Base-by-base conservation (phyloP, 2,797 vertebrate genomes). In the Natrix natrix region DNA sequence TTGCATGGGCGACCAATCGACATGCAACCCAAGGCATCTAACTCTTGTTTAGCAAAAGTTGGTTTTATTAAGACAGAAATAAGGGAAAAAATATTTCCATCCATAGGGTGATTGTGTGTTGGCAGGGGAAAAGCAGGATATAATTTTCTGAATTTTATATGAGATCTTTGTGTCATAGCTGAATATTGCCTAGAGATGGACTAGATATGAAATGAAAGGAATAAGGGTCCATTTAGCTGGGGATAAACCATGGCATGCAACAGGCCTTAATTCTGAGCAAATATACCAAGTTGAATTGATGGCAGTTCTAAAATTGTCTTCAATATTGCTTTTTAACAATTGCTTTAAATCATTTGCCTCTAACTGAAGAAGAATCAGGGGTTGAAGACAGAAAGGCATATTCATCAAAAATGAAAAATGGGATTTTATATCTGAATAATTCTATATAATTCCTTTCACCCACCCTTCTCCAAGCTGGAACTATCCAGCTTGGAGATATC, bases 91-190 rank as follows among this genome's bases (percentile, higher is more conserved):
- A 60, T 69, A 60, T 5, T 6, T 14, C 0, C 8, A 10, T 28
- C n/a, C 8, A 0, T n/a, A 57, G 32, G 16, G 7, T 2, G 52
- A 55, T 6, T 0, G 83, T 74, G 32, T 16, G 69, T 37, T 2
- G 69, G 69, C 7, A 66, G 37, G 61, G 60, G 87, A 0, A 83
- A 94, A 66, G 14, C 55, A 22, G 8, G 48, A 7, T 69, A 90
- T n/a, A 86, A 43, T 90, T 56, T 56, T 92, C 20, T 66, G 63
- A 74, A 78, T 83, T 86, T 87, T 86, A 83, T 52, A 69, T 16
- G 54, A 92, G 13, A 94, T 94, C 56, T 89, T 83, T 92, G 32
- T 88, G 89, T 88, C 78, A 28, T 57, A 26, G 8, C 22, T 32
- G 90, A 93, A 56, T 78, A 93, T 59, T 90, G 66, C 17, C 26